Evolutionary conservation across 2,888 invertebrate species (phyloP), one percentile per base, ranked within the genome.

Genomic region (Amiota mariae): DNA sequence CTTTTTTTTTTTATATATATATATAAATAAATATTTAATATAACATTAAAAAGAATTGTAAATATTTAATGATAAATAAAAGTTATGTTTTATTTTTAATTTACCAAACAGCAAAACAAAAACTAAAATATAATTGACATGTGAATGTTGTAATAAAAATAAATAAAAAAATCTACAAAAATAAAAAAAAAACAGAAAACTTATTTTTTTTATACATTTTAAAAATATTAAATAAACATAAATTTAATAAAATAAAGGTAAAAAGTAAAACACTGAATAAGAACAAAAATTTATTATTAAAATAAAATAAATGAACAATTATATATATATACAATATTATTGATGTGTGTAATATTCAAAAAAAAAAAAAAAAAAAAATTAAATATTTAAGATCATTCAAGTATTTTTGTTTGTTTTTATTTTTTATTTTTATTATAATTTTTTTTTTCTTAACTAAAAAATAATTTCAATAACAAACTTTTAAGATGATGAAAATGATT

Each of bases 131-230:
- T 47, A 18, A 67, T 18, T 18, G 13, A 24, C 20, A 63, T 20
- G 57, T 10, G 15, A 57, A 57, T 18, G 15, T 57, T 20, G 15
- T 36, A 36, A 63, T 36, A 18, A 51, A 67, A 24, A 51, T 15
- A 11, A 67, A 51, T 1, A 49, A 67, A 48, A 49, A 48, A 49
- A 67, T n/a, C 1, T 49, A 13, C 64, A 63, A 20, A 51, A 6
- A 36, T 6, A 36, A 36, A 2, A 36, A 2, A 6, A 36, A 54
- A 12, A 11, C 2, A 8, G 18, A 57, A 18, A 57, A 36, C 36
- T 36, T 36, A 48, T 24, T 47, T 47, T 66, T 66, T 66, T 66
- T 46, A 66, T 66, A 48, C 15, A 66, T 66, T 66, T 66, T 66
- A 48, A 48, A 18, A 66, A 59, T 59, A 36, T 36, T 13, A 56